These are phyloP conservation scores for Drosophila melanosoma DNA, from an alignment of 2,888 invertebrate genomes.

Conservation along the genomic window DNA sequence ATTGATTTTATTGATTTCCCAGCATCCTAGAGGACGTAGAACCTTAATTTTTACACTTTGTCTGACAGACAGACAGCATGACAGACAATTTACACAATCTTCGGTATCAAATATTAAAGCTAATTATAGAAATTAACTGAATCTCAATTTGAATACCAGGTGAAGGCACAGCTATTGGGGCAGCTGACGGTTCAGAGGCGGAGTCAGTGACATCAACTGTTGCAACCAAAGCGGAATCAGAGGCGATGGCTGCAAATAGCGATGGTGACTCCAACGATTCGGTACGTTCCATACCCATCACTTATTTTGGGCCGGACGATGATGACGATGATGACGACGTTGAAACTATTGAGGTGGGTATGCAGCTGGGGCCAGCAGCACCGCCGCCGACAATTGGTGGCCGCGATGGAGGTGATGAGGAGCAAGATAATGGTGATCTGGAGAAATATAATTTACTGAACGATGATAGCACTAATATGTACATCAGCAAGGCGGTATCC, in stretches of 20 bases:
- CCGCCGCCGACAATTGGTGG: conserved; percentile 3
- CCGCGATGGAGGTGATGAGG: conserved; percentile 45
- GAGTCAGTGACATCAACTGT: conserved; percentile 2
- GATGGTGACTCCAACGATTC: conserved; percentile 80
- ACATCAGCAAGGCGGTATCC: conserved; percentile 46
- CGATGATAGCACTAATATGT: conserved; percentile 70
- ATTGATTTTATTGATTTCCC: background rate
- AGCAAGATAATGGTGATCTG: conserved; percentile 56
- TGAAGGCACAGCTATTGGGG: conserved; percentile 32
- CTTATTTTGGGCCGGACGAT: conserved; percentile 82
- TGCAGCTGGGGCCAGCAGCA: conserved; percentile 5
- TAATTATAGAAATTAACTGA: background rate
- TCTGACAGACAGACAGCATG: background rate
- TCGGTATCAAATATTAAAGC: background rate
- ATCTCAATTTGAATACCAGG: conserved; percentile 37
- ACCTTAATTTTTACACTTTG: no score
- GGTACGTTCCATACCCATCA: conserved; percentile 85
- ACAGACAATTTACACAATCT: background rate
- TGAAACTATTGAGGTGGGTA: conserved; percentile 52
- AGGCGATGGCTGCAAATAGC: conserved; percentile 15
- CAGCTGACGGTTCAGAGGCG: conserved; percentile 9
- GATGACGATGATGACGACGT: conserved; percentile 76
- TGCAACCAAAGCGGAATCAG: conserved; percentile 10
- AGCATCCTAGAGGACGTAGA: background rate
- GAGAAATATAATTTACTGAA: conserved; percentile 69